Evolutionary conservation across 2,797 vertebrate genomes (phyloP).

Genomic region (Pagetopsis macropterus): DNA sequence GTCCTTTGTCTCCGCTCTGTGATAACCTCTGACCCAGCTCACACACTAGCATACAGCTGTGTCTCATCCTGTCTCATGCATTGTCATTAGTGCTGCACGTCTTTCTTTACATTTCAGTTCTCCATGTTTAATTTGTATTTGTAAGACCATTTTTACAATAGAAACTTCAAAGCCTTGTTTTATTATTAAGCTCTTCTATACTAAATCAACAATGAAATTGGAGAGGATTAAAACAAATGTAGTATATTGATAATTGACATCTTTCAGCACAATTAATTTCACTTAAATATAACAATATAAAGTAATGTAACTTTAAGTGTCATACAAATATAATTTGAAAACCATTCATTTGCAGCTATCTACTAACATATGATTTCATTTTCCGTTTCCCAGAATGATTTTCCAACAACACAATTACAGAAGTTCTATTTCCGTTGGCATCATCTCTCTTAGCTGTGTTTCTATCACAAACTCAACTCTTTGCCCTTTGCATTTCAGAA

Average conservation of each 20-base stretch:
- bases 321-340: neutral
- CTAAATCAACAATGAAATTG: neutral
- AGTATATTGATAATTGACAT: no score
- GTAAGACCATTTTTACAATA: neutral
- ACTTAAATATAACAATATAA: neutral
- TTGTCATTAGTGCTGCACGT: conserved; percentile 2
- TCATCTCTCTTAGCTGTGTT: neutral
- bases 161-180: neutral
- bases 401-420: no score
- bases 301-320: neutral
- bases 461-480: neutral
- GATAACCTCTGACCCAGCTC: conserved; percentile 10
- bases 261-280: neutral
- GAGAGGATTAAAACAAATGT: neutral
- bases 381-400: no score
- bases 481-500: neutral
- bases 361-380: neutral
- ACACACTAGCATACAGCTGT: conserved; percentile 4
- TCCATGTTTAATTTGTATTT: conserved; percentile 16
- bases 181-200: neutral
- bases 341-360: neutral
- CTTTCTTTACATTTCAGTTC: conserved; percentile 15
- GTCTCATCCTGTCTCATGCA: conserved; percentile 34
- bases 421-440: conserved; percentile 4
- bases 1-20: conserved; percentile 15